Conservation (phyloP, 2,113 vertebrate genomes). For the Mungos mungo region DNA sequence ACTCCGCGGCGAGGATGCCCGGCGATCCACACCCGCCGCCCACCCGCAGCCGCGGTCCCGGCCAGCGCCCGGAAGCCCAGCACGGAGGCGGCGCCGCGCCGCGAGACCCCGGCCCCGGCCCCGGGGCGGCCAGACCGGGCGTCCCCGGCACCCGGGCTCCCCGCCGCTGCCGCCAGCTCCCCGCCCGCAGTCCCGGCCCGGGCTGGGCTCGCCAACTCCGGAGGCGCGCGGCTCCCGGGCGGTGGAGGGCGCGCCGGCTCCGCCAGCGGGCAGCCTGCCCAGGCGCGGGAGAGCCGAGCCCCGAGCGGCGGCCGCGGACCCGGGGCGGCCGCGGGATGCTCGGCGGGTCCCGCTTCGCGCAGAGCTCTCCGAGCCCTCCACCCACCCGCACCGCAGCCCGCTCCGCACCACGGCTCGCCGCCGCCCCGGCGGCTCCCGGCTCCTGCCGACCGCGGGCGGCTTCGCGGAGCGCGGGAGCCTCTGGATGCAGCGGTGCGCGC, state of each 20-base stretch:
- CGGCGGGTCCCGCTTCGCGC: not conserved
- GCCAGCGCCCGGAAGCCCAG: not conserved
- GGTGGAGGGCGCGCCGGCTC: slow-evolving; percentile 40
- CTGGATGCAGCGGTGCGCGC: not conserved
- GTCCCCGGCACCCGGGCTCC: not conserved
- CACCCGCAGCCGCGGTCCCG: not conserved
- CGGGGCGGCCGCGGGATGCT: not conserved
- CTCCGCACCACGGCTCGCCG: not conserved
- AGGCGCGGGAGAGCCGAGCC: not conserved
- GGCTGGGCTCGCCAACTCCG: slow-evolving; percentile 43
- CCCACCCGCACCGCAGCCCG: not conserved
- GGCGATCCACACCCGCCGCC: not conserved
- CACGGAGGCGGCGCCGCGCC: not conserved
- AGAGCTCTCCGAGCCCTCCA: not conserved
- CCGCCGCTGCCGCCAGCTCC: not conserved
- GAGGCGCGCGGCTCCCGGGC: slow-evolving; percentile 26
- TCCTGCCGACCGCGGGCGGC: not conserved
- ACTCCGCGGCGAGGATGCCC: not conserved
- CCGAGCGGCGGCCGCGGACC: not conserved
- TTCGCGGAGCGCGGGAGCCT: not conserved
- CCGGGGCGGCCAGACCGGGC: not conserved
- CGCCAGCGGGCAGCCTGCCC: slow-evolving; percentile 25
- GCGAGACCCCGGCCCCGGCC: not conserved
- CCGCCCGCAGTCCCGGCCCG: not conserved
- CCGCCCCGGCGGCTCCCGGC: not conserved